Evolutionary conservation across 2,797 vertebrate genomes (phyloP).

Genomic region (Pantherophis alleghaniensis): DNA sequence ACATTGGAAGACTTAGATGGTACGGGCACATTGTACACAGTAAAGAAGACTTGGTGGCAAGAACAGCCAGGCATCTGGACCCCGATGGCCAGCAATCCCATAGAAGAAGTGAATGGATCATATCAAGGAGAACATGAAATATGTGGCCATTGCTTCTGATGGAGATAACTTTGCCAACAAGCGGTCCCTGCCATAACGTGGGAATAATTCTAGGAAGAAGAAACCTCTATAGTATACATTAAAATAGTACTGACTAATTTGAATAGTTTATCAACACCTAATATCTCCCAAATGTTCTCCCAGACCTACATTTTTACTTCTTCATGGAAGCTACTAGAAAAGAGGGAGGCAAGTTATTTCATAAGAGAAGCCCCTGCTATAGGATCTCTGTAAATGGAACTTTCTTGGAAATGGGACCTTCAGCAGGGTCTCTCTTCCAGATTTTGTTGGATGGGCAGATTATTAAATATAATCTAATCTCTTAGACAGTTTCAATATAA

Average conservation of each 20-base stretch:
- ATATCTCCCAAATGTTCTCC: background rate
- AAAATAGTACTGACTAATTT: background rate
- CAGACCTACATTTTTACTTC: background rate
- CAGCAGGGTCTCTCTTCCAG: background rate
- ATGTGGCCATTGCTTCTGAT: background rate
- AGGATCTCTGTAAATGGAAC: background rate
- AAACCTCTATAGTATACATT: background rate
- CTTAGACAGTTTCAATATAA: background rate
- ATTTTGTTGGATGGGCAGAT: background rate
- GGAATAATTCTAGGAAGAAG: background rate
- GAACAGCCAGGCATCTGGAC: background rate
- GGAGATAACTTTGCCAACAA: background rate
- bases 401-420: background rate
- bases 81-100: background rate
- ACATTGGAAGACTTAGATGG: background rate
- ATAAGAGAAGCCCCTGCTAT: background rate
- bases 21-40: background rate
- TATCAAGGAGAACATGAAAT: background rate
- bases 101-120: background rate
- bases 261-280: background rate
- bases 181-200: background rate
- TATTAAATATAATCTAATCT: background rate
- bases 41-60: background rate
- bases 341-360: background rate
- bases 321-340: background rate